Evolutionary conservation across 2,888 invertebrate species (phyloP).

Genomic region (Brenthis ino): DNA sequence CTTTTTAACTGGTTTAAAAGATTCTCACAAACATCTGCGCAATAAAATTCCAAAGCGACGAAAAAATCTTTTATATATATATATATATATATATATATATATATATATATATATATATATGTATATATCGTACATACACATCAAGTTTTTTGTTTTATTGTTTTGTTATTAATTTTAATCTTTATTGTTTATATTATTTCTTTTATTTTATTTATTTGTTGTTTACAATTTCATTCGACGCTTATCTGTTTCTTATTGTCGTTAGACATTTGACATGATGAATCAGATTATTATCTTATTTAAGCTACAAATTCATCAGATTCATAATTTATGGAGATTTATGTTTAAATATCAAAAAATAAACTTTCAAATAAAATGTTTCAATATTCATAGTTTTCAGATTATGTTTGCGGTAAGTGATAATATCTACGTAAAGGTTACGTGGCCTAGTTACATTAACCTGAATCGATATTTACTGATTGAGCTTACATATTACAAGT

Average conservation of each 20-base stretch:
- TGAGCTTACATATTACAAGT: slow-evolving; percentile 10
- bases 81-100: too few species aligned
- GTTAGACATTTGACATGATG: too few species aligned
- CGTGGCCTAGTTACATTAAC: slow-evolving; percentile 18
- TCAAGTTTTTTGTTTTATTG: neutral
- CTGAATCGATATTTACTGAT: slow-evolving; percentile 19
- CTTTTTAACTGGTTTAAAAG: slow-evolving; percentile 6
- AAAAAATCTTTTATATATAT: slow-evolving; percentile 16
- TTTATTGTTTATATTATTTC: neutral
- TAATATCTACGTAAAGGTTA: neutral
- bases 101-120: too few species aligned
- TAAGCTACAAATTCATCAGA: too few species aligned
- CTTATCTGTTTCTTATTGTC: too few species aligned
- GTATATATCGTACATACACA: neutral
- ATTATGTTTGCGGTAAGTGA: slow-evolving; percentile 8
- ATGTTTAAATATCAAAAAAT: too few species aligned
- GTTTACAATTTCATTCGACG: neutral
- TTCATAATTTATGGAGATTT: too few species aligned
- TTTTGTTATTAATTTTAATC: neutral
- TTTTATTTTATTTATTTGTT: neutral
- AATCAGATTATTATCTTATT: too few species aligned
- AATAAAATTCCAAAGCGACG: neutral
- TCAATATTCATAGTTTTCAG: too few species aligned
- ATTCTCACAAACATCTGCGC: slow-evolving; percentile 5
- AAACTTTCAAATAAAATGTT: too few species aligned